Base-by-base conservation (phyloP, 2,888 invertebrate species). In the Pristionchus entomophagus region DNA sequence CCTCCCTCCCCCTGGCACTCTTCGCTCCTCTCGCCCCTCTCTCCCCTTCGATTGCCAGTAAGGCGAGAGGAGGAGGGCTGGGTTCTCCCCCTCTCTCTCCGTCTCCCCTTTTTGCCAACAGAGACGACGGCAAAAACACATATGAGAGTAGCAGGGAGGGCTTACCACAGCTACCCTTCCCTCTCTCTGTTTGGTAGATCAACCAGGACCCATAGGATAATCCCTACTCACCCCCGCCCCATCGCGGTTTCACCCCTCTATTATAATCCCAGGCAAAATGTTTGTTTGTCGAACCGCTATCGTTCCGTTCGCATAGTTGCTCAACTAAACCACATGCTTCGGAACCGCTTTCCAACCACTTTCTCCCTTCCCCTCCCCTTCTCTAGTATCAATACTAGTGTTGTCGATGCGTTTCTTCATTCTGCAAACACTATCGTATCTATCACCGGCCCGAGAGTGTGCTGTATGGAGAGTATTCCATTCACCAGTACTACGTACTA, bases 121-220 rank as follows among this genome's bases (percentile, higher is more conserved):
- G n/a, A n/a, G n/a, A n/a, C 29, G 17, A 35, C 69, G 69, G 29
- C 69, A 69, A 35, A 69, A 69, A 69, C 35, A 69, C 38, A 69
- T 38, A 41, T 69, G 38, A 38, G 35, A 69, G 69, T 32, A 69
- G 69, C 10, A 38, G 69, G 32, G 29, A 69, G 32, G 69, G 19
- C 19, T 65, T 32, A 12, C 2, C 10, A 12, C 32, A 10, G 65
- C 3, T 32, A 14, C 17, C 22, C 32, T 0, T 22, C 35, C 12
- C 19, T 69, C 38, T 38, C 19, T 41, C 8, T n/a, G n/a, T n/a
- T n/a, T n/a, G 69, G 38, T 32, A 69, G 32, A 38, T 69, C 38
- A 69, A 69, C 32, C 22, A n/a, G n/a, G 26, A 17, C n/a, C 22
- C n/a, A 32, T 10, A 62, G 3, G 3, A n/a, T n/a, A 69, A 38